phyloP scores from a whole-genome alignment of 2,113 vertebrate genomes.

The Grus americana region DNA sequence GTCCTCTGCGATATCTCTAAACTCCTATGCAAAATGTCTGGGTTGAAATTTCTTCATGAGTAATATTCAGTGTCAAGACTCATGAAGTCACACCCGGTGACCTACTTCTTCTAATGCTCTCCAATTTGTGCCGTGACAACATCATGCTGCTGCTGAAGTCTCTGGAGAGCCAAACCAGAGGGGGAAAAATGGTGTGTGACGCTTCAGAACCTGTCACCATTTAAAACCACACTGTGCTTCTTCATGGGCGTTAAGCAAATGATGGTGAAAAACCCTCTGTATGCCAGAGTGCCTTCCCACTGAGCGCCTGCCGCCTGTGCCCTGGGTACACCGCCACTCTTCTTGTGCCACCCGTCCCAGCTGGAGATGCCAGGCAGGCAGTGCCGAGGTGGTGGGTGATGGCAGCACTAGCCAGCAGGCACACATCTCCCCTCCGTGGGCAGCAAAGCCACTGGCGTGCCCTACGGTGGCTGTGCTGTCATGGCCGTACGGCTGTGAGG shows the following conservation, averaged over 20 bases:
- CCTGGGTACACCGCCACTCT: background rate
- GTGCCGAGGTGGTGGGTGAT: fast-evolving
- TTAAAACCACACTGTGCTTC: background rate
- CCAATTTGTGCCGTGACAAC: background rate
- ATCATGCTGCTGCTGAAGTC: background rate
- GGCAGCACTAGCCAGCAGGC: background rate
- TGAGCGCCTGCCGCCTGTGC: fast-evolving
- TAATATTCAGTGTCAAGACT: background rate
- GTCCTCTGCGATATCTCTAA: background rate
- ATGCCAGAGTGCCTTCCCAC: background rate
- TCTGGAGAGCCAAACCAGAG: background rate
- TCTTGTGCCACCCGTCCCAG: background rate
- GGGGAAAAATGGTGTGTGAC: background rate
- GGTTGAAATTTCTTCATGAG: constrained; percentile 21
- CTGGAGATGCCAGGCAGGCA: fast-evolving
- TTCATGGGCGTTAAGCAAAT: background rate
- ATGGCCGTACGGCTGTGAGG: background rate
- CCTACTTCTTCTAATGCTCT: constrained; percentile 29
- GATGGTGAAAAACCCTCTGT: background rate
- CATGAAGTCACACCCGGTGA: background rate
- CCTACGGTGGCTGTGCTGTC: background rate
- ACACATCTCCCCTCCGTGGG: background rate
- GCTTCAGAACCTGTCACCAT: background rate
- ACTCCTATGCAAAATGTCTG: constrained; percentile 20
- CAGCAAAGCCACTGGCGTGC: background rate